These are phyloP conservation scores for Slavum lentiscoides DNA, from an alignment of 2,888 invertebrate genomes.

Conservation along the genomic window DNA sequence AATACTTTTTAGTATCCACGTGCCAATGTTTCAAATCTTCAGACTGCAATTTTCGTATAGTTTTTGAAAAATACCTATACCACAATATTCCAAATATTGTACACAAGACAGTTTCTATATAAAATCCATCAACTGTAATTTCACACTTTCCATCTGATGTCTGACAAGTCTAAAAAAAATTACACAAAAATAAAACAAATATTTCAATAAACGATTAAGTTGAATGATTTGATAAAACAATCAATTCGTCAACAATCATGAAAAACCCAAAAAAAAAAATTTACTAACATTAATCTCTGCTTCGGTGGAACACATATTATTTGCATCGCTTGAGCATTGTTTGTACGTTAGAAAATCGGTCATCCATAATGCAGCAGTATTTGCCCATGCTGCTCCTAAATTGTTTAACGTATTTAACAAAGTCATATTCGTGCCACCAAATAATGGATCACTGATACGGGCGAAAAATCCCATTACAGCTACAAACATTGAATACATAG, in stretches of 20 bases:
- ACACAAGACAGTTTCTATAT: constrained; percentile 80
- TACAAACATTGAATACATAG: constrained; percentile 95
- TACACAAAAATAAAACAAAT: constrained; percentile 54
- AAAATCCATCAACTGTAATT: constrained; percentile 83
- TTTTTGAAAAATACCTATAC: constrained; percentile 59
- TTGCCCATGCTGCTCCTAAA: constrained; percentile 98
- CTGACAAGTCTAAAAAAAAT: constrained; percentile 68
- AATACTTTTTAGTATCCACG: constrained; percentile 42
- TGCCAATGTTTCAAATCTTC: constrained; percentile 45
- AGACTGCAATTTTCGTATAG: constrained; percentile 24
- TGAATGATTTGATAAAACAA: no score
- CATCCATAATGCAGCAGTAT: constrained; percentile 85
- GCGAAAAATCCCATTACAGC: constrained; percentile 98
- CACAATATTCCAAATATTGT: constrained; percentile 79
- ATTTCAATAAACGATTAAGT: constrained; percentile 15
- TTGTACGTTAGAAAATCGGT: constrained; percentile 87
- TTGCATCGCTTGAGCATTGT: constrained; percentile 66
- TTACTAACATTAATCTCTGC: constrained; percentile 52
- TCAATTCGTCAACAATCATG: not conserved
- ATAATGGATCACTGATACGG: constrained; percentile 91
- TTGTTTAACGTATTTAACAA: constrained; percentile 93
- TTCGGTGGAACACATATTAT: constrained; percentile 59
- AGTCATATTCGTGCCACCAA: constrained; percentile 99
- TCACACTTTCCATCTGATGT: constrained; percentile 64
- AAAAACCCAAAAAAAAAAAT: not conserved